Conservation (phyloP, 2,797 vertebrate genomes). For the Rhinatrema bivittatum region DNA sequence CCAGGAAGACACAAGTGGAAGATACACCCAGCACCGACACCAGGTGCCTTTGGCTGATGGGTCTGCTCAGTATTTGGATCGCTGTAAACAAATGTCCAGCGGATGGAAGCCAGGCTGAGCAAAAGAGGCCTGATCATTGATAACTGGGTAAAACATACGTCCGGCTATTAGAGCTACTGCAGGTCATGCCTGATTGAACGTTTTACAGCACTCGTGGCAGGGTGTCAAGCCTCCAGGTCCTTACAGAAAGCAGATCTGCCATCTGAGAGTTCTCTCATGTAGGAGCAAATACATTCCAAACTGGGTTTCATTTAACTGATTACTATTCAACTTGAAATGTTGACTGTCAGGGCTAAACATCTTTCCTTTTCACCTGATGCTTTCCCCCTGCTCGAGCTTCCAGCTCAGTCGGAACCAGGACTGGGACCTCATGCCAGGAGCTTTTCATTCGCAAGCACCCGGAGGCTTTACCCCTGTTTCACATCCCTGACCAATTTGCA, state of each 20-base stretch:
- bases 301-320: no score
- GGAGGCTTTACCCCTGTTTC: no score
- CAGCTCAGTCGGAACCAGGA: no score
- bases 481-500: no score
- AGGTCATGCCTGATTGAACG: conserved; percentile 16
- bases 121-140: conserved; percentile 29
- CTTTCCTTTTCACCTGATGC: no score
- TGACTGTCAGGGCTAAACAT: no score
- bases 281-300: no score
- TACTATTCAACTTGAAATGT: no score
- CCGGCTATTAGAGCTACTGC: conserved; percentile 14
- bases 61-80: conserved; percentile 37
- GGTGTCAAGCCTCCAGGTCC: neutral
- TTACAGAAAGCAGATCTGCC: neutral
- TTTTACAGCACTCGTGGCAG: conserved; percentile 5
- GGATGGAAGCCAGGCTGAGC: conserved; percentile 36
- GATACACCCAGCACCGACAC: conserved; percentile 19
- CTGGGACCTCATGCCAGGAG: no score
- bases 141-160: conserved; percentile 21
- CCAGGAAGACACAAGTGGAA: conserved; percentile 31
- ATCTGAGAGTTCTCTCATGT: neutral
- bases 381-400: no score
- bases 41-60: conserved; percentile 31
- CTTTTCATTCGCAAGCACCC: no score
- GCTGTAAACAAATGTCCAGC: conserved; percentile 37